A percentile compares a stretch with the other conserved stretches of the same genome.
Conservation (phyloP, 92 coral and sea anemone genomes). For the Zoanthus solanderi region DNA sequence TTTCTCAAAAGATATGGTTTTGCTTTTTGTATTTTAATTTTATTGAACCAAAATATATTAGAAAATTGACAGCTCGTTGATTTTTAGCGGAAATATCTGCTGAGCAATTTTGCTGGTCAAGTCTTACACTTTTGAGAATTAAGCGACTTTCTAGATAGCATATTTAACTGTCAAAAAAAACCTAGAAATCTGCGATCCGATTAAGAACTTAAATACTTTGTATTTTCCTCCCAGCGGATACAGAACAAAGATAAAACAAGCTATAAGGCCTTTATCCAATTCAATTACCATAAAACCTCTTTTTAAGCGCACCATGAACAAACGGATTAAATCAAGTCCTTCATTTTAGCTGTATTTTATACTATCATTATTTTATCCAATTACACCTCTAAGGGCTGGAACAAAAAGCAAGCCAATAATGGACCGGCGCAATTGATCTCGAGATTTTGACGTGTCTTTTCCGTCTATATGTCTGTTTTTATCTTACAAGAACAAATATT, state of each 20-base stretch:
- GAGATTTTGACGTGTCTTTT: constrained; percentile 17
- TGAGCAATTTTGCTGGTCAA: too few species aligned
- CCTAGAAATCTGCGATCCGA: background rate
- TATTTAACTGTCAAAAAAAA: background rate
- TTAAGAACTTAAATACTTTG: background rate
- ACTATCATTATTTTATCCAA: background rate
- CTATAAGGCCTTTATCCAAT: background rate
- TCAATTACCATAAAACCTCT: background rate
- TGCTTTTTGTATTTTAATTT: too few species aligned
- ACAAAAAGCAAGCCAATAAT: background rate
- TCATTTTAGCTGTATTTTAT: background rate
- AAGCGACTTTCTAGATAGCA: too few species aligned
- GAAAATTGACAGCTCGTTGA: too few species aligned
- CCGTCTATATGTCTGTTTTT: constrained; percentile 16
- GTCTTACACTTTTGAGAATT: too few species aligned
- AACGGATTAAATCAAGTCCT: background rate
- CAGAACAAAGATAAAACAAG: background rate
- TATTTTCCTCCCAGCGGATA: background rate
- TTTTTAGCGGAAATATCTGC: too few species aligned
- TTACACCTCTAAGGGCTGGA: background rate
- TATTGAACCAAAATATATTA: too few species aligned
- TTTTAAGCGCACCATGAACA: background rate
- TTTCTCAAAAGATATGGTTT: too few species aligned
- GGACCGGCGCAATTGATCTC: constrained; percentile 10
- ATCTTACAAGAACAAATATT: constrained; percentile 28